Evolutionary conservation across 2,888 invertebrate genomes (phyloP).

Genomic region (Xestia sexstrigata): DNA sequence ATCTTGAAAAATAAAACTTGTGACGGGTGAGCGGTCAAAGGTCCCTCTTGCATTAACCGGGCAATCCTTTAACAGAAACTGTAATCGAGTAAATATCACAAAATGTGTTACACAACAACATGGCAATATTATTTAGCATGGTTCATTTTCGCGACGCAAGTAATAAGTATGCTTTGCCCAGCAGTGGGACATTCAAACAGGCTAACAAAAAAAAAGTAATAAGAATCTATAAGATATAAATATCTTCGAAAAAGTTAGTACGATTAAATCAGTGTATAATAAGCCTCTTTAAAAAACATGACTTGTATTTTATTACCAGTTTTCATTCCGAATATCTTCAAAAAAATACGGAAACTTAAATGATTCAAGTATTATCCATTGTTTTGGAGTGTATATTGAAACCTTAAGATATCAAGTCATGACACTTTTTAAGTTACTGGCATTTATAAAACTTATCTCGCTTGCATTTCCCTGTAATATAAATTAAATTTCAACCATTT

Average conservation of each 20-base stretch:
- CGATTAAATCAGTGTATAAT: neutral
- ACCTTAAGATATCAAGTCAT: neutral
- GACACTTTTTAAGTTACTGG: neutral
- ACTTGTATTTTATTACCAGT: neutral
- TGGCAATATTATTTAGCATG: neutral
- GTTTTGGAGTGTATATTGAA: neutral
- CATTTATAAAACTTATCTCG: neutral
- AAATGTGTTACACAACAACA: constrained; percentile 20
- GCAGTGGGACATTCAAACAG: no score
- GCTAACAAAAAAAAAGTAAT: no score
- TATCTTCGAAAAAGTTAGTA: neutral
- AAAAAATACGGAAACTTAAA: neutral
- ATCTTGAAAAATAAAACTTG: neutral
- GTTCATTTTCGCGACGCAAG: neutral
- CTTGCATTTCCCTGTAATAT: neutral
- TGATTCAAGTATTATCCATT: neutral
- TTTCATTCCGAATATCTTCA: neutral
- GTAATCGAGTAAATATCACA: constrained; percentile 48
- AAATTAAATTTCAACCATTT: neutral
- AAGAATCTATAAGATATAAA: no score
- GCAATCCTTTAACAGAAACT: constrained; percentile 66
- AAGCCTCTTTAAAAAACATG: neutral
- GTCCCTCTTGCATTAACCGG: constrained; percentile 13
- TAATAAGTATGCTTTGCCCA: neutral
- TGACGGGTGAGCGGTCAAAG: neutral